A percentile compares a stretch with the other conserved stretches of the same genome.
These are phyloP conservation scores for Sinonovacula constricta DNA, from an alignment of 1,140 invertebrate genomes.

Conservation along the genomic window DNA sequence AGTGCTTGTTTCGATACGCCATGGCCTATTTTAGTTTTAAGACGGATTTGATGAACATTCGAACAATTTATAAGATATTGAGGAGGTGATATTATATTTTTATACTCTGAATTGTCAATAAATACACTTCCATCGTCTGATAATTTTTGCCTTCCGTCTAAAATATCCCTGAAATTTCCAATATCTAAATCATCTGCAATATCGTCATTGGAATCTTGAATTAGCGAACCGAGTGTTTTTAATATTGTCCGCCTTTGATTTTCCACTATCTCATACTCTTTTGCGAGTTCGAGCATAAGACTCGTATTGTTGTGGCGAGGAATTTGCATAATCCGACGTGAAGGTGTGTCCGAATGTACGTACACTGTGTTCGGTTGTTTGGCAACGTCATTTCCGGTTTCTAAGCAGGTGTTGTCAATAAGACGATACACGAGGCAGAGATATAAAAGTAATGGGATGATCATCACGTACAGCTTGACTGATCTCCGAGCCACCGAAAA, in stretches of 20 bases:
- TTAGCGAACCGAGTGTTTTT: not conserved
- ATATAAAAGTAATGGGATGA: slow-evolving; percentile 22
- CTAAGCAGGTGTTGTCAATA: slow-evolving; percentile 15
- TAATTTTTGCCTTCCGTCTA: not conserved
- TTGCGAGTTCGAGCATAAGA: not conserved
- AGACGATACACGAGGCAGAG: slow-evolving; percentile 38
- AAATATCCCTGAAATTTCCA: not conserved
- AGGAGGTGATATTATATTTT: slow-evolving; percentile 2
- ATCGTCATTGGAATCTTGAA: not conserved
- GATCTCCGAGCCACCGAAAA: slow-evolving; percentile 5
- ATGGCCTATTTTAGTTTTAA: slow-evolving; percentile 72
- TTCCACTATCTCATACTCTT: slow-evolving; percentile 24
- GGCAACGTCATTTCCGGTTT: not conserved
- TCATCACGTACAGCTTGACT: slow-evolving; percentile 22
- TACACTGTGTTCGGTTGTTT: not conserved
- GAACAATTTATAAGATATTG: slow-evolving; percentile 68
- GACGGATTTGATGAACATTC: slow-evolving; percentile 67
- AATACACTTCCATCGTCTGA: not conserved
- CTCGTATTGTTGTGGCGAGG: not conserved
- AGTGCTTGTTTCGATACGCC: slow-evolving; percentile 75
- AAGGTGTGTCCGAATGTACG: not conserved
- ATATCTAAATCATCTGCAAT: not conserved
- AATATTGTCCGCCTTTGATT: not conserved
- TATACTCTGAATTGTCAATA: not conserved
- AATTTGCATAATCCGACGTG: slow-evolving; percentile 11